phyloP scores from a whole-genome alignment of 2,888 invertebrate genomes.

The Chamaedrilus cognettii region DNA sequence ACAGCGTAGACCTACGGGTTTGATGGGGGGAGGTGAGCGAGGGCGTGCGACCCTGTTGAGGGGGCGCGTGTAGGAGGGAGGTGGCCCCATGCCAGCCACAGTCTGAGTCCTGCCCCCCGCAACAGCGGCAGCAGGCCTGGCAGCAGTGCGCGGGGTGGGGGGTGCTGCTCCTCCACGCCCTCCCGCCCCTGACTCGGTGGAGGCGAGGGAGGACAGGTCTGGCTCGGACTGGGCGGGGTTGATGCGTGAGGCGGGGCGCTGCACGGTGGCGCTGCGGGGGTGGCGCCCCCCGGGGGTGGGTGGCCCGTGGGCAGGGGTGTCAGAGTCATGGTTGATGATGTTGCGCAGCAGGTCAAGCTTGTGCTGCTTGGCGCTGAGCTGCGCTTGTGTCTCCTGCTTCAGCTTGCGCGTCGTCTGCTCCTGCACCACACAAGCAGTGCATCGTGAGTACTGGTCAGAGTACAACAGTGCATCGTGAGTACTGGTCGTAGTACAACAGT shows the following conservation, averaged over 20 bases:
- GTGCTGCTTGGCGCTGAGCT: constrained; percentile 48
- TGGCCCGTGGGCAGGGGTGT: constrained; percentile 16
- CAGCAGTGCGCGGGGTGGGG: neutral
- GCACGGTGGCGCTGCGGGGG: constrained; percentile 11
- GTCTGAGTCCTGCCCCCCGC: neutral
- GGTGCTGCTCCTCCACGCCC: neutral
- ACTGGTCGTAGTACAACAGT: no score
- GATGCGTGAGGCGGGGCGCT: constrained; percentile 17
- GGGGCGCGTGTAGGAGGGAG: neutral
- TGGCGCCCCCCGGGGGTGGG: constrained; percentile 38
- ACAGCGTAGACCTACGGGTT: constrained; percentile 28
- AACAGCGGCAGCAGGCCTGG: no score
- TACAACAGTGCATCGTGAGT: no score
- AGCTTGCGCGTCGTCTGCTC: constrained; percentile 47
- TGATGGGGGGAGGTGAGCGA: constrained; percentile 35
- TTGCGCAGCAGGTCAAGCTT: constrained; percentile 52
- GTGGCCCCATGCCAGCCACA: neutral
- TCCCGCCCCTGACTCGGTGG: neutral
- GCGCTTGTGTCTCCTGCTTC: constrained; percentile 44
- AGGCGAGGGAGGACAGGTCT: constrained; percentile 40
- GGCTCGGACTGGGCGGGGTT: constrained; percentile 48
- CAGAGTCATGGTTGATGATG: constrained; percentile 43
- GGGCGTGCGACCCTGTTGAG: constrained; percentile 10
- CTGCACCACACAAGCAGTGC: no score
- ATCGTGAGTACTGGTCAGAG: neutral